phyloP scores from a whole-genome alignment of 2,888 invertebrate genomes.

The Caenorhabditis sp. region DNA sequence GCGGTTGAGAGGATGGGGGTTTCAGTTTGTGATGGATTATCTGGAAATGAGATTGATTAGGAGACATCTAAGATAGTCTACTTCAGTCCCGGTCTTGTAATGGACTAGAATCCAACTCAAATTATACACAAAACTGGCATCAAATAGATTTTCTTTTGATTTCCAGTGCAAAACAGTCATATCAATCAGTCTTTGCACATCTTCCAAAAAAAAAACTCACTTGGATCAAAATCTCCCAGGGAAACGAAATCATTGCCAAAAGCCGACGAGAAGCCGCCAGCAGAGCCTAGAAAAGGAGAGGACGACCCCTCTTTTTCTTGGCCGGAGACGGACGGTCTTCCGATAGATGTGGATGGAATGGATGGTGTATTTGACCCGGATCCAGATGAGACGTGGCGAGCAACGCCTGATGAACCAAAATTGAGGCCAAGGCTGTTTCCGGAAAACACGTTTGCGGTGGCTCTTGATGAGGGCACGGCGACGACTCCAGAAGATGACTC shows the following conservation, averaged over 20 bases:
- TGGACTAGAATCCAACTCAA: no score
- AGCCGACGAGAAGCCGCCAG: slow-evolving; percentile 6
- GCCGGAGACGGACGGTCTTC: slow-evolving; percentile 24
- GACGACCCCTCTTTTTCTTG: slow-evolving; percentile 69
- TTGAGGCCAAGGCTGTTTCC: slow-evolving; percentile 71
- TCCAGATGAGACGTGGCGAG: slow-evolving; percentile 46
- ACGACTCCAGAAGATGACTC: slow-evolving; percentile 18
- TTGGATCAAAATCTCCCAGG: slow-evolving; percentile 74
- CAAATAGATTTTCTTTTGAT: no score
- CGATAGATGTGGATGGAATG: slow-evolving; percentile 10
- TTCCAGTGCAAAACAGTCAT: no score
- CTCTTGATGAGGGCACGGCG: slow-evolving; percentile 51
- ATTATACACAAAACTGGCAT: no score
- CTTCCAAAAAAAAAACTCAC: slow-evolving; percentile 65
- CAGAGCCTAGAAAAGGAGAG: slow-evolving; percentile 64
- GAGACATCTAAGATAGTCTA: no score
- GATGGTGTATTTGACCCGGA: slow-evolving; percentile 11
- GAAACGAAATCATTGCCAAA: slow-evolving; percentile 72
- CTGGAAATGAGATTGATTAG: no score
- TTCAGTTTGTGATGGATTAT: slow-evolving; percentile 64
- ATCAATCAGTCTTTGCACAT: no score
- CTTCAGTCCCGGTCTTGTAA: no score
- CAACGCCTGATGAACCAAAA: slow-evolving; percentile 63
- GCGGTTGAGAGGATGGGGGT: slow-evolving; percentile 87
- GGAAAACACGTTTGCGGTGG: slow-evolving; percentile 74